phyloP scores from a whole-genome alignment of 1,140 invertebrate species.

The Penaeus vannamei region DNA sequence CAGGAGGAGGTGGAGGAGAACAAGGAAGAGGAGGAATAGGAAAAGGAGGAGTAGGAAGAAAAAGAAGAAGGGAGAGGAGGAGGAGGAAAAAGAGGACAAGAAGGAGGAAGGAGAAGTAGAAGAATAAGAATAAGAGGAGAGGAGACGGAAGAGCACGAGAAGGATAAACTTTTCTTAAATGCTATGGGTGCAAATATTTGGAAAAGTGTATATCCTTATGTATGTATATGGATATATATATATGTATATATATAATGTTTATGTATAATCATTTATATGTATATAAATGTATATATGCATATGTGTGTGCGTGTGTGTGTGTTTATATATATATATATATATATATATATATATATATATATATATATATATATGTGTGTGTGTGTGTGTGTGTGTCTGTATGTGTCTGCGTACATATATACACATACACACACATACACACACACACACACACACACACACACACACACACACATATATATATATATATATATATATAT shows the following conservation, averaged over 20 bases:
- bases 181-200: too few relatives aligned
- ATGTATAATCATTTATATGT: not conserved
- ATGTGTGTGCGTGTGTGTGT: conserved; percentile 12
- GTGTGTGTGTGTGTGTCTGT: too few relatives aligned
- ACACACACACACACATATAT: not conserved
- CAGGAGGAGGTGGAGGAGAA: too few relatives aligned
- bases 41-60: too few relatives aligned
- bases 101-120: too few relatives aligned
- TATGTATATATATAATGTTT: not conserved
- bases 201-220: too few relatives aligned
- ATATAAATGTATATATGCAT: not conserved
- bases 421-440: not conserved
- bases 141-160: too few relatives aligned
- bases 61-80: too few relatives aligned
- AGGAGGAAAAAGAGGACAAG: too few relatives aligned
- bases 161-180: too few relatives aligned
- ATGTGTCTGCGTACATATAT: not conserved
- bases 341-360: conserved; percentile 16
- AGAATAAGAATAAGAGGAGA: too few relatives aligned
- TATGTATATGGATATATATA: conserved; percentile 22
- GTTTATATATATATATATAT: not conserved
- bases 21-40: too few relatives aligned
- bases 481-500: conserved; percentile 41
- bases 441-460: not conserved
- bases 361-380: not conserved